Evolutionary conservation across 2,888 invertebrate genomes (phyloP).

Genomic region (Drosophila sordidula): DNA sequence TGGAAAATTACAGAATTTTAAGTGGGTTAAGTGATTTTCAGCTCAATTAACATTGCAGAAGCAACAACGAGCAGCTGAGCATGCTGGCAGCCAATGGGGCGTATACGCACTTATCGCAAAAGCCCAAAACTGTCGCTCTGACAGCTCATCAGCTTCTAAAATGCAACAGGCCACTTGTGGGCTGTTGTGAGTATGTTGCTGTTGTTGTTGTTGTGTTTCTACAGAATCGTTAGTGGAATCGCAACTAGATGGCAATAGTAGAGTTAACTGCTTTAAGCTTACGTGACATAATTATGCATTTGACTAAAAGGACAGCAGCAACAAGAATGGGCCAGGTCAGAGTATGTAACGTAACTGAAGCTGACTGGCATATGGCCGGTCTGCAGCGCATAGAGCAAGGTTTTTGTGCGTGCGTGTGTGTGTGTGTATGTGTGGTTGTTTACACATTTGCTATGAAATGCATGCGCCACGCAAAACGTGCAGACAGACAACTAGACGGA

Average conservation of each 20-base stretch:
- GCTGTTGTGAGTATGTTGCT: constrained; percentile 27
- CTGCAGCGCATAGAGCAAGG: not conserved
- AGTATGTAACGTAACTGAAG: constrained; percentile 24
- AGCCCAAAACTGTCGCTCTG: constrained; percentile 43
- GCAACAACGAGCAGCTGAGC: constrained; percentile 14
- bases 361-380: constrained; percentile 65
- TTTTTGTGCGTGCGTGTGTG: constrained; percentile 24
- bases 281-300: constrained; percentile 81
- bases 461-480: constrained; percentile 78
- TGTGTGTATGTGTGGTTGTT: constrained; percentile 54
- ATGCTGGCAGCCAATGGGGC: constrained; percentile 53
- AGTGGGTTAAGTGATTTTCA: constrained; percentile 78
- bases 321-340: constrained; percentile 10
- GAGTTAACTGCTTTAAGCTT: constrained; percentile 81
- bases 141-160: constrained; percentile 54
- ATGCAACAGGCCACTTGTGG: constrained; percentile 57
- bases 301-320: constrained; percentile 67
- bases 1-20: constrained; percentile 41
- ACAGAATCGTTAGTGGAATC: constrained; percentile 66
- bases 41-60: constrained; percentile 77
- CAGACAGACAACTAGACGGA: constrained; percentile 62
- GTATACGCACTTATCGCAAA: constrained; percentile 59
- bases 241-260: constrained; percentile 80
- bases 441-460: constrained; percentile 77
- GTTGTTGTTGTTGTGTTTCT: constrained; percentile 29